A percentile compares a stretch with the other conserved stretches of the same genome.
phyloP scores from a whole-genome alignment of 2,888 invertebrate species.

The Callimorpha dominula region DNA sequence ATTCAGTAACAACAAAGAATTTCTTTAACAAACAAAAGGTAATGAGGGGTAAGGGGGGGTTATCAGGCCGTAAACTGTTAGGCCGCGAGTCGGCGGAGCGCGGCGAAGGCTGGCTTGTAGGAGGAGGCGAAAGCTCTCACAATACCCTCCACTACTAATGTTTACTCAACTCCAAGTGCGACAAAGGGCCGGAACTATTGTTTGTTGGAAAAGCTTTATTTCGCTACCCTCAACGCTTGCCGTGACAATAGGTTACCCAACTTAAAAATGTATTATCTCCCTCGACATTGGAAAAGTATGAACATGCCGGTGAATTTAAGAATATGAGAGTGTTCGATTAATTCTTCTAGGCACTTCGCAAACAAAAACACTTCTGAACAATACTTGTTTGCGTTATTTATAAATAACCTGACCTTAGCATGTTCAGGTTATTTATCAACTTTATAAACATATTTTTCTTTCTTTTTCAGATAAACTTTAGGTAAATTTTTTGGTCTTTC shows the following conservation, averaged over 20 bases:
- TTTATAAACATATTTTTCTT: too few relatives aligned
- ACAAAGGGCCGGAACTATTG: slow-evolving; percentile 87
- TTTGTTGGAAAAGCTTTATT: slow-evolving; percentile 87
- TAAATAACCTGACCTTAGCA: too few relatives aligned
- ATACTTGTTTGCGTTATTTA: too few relatives aligned
- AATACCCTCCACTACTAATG: slow-evolving; percentile 84
- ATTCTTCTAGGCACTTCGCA: too few relatives aligned
- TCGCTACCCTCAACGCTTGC: slow-evolving; percentile 82
- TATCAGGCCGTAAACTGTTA: slow-evolving; percentile 80
- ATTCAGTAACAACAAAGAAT: slow-evolving; percentile 66
- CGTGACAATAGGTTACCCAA: slow-evolving; percentile 86
- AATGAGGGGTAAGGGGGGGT: slow-evolving; percentile 77
- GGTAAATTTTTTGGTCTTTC: too few relatives aligned
- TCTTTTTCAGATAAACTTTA: too few relatives aligned
- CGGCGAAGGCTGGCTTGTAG: slow-evolving; percentile 43
- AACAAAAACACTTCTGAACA: too few relatives aligned
- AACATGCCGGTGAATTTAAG: slow-evolving; percentile 21
- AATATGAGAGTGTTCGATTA: neutral
- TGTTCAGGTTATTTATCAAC: too few relatives aligned
- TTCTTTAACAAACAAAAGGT: slow-evolving; percentile 76
- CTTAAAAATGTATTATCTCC: slow-evolving; percentile 85
- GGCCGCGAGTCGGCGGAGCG: slow-evolving; percentile 59
- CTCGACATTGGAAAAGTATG: slow-evolving; percentile 66
- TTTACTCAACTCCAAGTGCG: slow-evolving; percentile 83
- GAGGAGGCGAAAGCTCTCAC: slow-evolving; percentile 62